These are phyloP conservation scores for Cettia cetti DNA, from an alignment of 2,113 vertebrate genomes.

Conservation along the genomic window DNA sequence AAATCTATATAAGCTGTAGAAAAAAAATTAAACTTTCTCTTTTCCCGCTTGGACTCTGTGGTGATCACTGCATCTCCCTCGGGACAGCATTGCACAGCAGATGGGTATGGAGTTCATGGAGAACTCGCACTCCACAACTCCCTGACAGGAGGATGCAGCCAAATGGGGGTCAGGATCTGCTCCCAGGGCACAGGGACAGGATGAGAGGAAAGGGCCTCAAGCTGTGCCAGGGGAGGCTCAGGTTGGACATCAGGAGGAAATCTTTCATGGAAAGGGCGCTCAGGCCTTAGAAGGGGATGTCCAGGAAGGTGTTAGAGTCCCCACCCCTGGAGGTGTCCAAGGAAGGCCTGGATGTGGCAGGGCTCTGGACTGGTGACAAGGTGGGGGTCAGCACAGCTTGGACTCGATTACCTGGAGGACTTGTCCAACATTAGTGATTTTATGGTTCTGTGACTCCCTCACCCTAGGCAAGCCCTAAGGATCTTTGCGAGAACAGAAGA, in stretches of 20 bases:
- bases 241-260: background rate
- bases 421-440: background rate
- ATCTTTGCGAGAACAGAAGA: background rate
- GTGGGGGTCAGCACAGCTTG: fast-evolving
- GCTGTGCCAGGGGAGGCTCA: fast-evolving
- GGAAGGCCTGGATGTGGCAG: background rate
- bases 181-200: background rate
- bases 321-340: background rate
- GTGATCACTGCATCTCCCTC: no score
- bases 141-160: background rate
- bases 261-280: background rate
- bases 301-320: background rate
- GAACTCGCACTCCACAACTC: background rate
- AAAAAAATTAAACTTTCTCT: no score
- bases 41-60: no score
- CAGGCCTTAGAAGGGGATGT: background rate
- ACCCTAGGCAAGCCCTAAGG: background rate
- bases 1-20: no score
- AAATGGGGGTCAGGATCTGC: background rate
- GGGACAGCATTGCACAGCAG: no score
- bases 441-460: background rate
- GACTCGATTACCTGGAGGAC: fast-evolving
- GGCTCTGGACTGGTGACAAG: fast-evolving
- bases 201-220: background rate
- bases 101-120: background rate